Evolutionary conservation across 2,888 invertebrate genomes (phyloP), one percentile per base, ranked within the genome.

Genomic region (Drosophila pegasa): DNA sequence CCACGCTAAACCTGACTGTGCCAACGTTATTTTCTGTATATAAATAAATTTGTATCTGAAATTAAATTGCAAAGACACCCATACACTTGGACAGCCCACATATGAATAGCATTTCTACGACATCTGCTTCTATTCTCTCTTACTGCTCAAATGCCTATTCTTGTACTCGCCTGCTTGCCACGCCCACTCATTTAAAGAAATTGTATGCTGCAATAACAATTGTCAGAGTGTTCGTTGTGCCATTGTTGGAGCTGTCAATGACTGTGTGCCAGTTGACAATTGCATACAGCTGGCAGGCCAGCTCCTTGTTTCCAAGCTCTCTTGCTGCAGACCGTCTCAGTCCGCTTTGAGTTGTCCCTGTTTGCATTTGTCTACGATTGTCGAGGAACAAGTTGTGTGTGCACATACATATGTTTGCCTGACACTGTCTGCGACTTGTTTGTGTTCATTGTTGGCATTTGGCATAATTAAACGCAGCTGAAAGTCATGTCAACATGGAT

Each of bases 381-480:
- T 60, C 51, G 57, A 77, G 78, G 59, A 57, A 51, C 75, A 76
- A 66, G 50, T 69, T 60, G 54, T 63, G 31, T 12, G 29, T 12
- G 27, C 16, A 52, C 37, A 41, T 55, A 51, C 62, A 72, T 65
- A 55, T 72, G 62, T 58, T 51, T 67, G 47, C 43, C 43, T 57
- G 55, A 8, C 75, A 63, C 70, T 60, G 77, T 71, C 18, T 33
- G 45, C 65, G 64, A 56, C 40, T 51, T 81, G 65, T 69, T 61
- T 71, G 66, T 61, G 55, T 35, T 68, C 87, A 74, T 77, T 88
- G 83, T 88, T 88, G 57, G 65, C 77, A 87, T 71, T 88, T 68
- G 78, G 87, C 87, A 84, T 84, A 84, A 84, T 84, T 84, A 84
- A 84, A 71, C 75, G 71, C 69, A 84, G 71, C 67, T 64, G 55